Evolutionary conservation across 2,888 invertebrate genomes (phyloP), one percentile per base, ranked within the genome.

Genomic region (Ptychoptera contaminata): DNA sequence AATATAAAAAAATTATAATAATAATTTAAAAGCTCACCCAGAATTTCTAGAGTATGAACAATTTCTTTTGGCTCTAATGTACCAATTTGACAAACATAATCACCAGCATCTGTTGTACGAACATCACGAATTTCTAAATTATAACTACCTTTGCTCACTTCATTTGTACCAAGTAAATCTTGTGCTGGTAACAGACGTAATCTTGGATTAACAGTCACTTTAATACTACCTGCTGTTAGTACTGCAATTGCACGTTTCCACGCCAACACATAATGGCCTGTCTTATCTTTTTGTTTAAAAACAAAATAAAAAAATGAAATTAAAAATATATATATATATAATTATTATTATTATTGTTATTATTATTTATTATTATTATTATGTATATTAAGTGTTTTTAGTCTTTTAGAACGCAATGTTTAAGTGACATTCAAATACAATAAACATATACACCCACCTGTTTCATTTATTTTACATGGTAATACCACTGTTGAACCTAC

Each of bases 1-100:
- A 23, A 23, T 23, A 23, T 3, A 23, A 23, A 23, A 23, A 15
- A 9, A 12, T 15, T 12, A 15, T 12, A 7, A 30, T 15, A 16
- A 2, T 16, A 11, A 44, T 41, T 23, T 8, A 30, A 23, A 23
- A 5, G 23, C 6, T 60, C 55, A 71, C 71, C 69, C 32, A 70
- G 56, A 48, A 72, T 68, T 53, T 70, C 69, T 37, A 75, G 56
- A 16, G 66, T 69, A 54, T 74, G 73, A 8, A 61, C 64, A 48
- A 74, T 68, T 50, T 69, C 68, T 42, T 65, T 60, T 2, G 68
- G 67, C 48, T 64, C 62, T 54, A 65, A 58, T 7, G 68, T 65
- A 32, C 71, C 66, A 43, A 74, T 63, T 51, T 67, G 68, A 55
- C 74, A 76, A n/a, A 67, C 65, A 56, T 74, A 76, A 53, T 67